Conservation (phyloP, 2,888 invertebrate species). For the Drosophila atripex region DNA sequence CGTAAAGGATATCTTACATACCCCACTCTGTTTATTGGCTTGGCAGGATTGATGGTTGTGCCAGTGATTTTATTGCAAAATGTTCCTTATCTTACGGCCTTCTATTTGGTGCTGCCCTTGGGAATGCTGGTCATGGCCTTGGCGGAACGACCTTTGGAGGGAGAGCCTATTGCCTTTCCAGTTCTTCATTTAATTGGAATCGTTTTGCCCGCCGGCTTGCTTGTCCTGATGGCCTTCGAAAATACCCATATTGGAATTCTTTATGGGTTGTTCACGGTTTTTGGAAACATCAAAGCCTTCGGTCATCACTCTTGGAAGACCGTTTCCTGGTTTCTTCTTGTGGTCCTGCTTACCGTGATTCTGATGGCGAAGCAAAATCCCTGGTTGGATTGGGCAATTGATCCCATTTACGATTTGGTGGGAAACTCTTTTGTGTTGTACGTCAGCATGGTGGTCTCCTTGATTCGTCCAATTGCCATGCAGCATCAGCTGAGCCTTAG, state of each 20-base stretch:
- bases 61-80: slow-evolving; percentile 85
- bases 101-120: slow-evolving; percentile 88
- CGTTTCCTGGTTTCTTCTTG: slow-evolving; percentile 84
- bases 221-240: slow-evolving; percentile 69
- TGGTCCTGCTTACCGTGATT: slow-evolving; percentile 87
- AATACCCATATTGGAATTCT: slow-evolving; percentile 68
- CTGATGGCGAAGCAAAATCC: slow-evolving; percentile 85
- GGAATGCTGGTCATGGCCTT: slow-evolving; percentile 76
- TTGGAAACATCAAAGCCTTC: slow-evolving; percentile 57
- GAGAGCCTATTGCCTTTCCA: slow-evolving; percentile 5
- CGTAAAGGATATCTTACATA: slow-evolving; percentile 13
- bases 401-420: background rate
- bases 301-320: slow-evolving; percentile 66
- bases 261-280: slow-evolving; percentile 60
- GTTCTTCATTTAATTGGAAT: slow-evolving; percentile 76
- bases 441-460: slow-evolving; percentile 58
- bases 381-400: slow-evolving; percentile 84
- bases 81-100: slow-evolving; percentile 86
- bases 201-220: slow-evolving; percentile 66
- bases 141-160: slow-evolving; percentile 34
- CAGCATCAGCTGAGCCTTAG: slow-evolving; percentile 47
- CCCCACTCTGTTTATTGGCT: slow-evolving; percentile 11
- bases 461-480: slow-evolving; percentile 60
- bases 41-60: slow-evolving; percentile 29
- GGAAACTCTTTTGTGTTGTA: slow-evolving; percentile 53